Base-by-base conservation (phyloP, 2,888 invertebrate species). In the Cryptus viduatorius region DNA sequence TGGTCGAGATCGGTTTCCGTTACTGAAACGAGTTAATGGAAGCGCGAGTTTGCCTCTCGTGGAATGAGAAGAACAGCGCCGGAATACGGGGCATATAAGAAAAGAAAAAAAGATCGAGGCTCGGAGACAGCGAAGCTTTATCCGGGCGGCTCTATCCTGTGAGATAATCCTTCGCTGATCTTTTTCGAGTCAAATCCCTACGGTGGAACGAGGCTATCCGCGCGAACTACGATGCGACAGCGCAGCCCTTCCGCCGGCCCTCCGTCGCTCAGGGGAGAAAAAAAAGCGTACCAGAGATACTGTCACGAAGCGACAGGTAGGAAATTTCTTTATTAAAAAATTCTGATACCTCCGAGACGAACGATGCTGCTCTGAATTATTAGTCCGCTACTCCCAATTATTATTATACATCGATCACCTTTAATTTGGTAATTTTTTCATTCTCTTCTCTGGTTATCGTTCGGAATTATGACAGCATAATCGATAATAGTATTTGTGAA, bases 21-120 rank as follows among this genome's bases (percentile, higher is more conserved):
- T 86, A 83, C 84, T 87, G 87, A 88, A 90, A 90, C 89, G 90
- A 91, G 89, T 90, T 91, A 91, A 91, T 89, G 59, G 90, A 88
- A 88, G 88, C 82, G 86, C 87, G 83, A 84, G 69, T 83, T 81
- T 83, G 83, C 79, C 65, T 75, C 73, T 75, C 68, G 37, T 37
- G 75, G 76, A 76, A 76, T 44, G 75, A 71, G 69, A 83, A 46
- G 31, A 59, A 69, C 53, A 46, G 59, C 16, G 37, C 48, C 64
- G 65, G 82, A 78, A 48, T 53, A 75, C 61, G 46, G 29, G 50
- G 50, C 67, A 44, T 75, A 78, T 61, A 53, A 75, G 46, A 67
- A 78, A 64, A 31, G 42, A 76, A 72, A 71, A 76, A 76, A n/a
- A 19, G 1, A 24, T 24, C 12, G 16, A 82, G 65, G 19, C 48